phyloP scores from a whole-genome alignment of 2,888 invertebrate genomes.

The Cotesia congregata region DNA sequence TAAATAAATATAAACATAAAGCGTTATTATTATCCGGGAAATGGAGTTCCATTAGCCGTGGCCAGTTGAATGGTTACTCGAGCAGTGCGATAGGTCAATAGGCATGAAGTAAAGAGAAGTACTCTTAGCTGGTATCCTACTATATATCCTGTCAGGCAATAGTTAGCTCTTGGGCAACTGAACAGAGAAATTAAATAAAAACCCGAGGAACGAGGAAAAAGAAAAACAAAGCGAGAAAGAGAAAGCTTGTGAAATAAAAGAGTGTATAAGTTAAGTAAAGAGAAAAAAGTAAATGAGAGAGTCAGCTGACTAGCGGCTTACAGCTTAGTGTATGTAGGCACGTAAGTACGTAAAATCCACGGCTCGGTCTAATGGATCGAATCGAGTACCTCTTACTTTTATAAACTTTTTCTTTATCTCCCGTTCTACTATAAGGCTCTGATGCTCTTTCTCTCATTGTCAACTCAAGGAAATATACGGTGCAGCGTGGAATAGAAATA shows the following conservation, averaged over 20 bases:
- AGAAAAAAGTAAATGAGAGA: conserved; percentile 19
- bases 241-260: conserved; percentile 10
- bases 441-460: background rate
- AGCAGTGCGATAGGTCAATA: background rate
- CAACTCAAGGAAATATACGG: background rate
- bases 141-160: background rate
- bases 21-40: background rate
- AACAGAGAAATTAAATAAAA: background rate
- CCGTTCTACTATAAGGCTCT: background rate
- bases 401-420: background rate
- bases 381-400: background rate
- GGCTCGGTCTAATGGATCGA: conserved; percentile 26
- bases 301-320: background rate
- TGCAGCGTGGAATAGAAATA: no score
- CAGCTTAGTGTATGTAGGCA: background rate
- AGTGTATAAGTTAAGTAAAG: background rate
- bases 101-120: background rate
- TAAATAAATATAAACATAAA: no score
- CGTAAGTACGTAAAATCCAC: conserved; percentile 36
- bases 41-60: conserved; percentile 6
- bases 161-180: background rate
- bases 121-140: background rate
- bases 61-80: background rate
- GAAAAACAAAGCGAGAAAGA: background rate
- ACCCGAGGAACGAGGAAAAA: no score